A percentile compares a stretch with the other conserved stretches of the same genome.
phyloP scores from a whole-genome alignment of 2,888 invertebrate genomes.

The Sicus ferrugineus region DNA sequence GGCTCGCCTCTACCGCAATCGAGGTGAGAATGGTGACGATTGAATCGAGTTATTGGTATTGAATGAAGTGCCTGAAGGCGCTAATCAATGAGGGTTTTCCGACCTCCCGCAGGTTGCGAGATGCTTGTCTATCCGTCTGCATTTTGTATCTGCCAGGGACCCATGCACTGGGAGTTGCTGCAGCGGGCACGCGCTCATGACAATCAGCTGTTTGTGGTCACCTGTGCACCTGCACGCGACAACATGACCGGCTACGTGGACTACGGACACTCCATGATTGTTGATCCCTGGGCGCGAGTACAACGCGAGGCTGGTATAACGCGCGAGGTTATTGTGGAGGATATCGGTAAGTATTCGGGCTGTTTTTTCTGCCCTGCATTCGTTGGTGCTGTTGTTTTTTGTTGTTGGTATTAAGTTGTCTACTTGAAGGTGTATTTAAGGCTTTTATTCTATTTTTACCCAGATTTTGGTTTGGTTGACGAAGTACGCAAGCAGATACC shows the following conservation, averaged over 20 bases:
- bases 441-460: slow-evolving; percentile 1
- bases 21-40: slow-evolving; percentile 60
- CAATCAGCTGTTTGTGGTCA: slow-evolving; percentile 87
- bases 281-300: slow-evolving; percentile 82
- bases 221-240: slow-evolving; percentile 85
- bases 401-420: background rate
- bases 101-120: slow-evolving; percentile 73
- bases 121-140: slow-evolving; percentile 92
- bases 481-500: slow-evolving; percentile 87
- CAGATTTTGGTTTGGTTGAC: slow-evolving; percentile 76
- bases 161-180: slow-evolving; percentile 90
- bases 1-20: slow-evolving; percentile 75
- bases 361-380: too few species aligned
- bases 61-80: background rate
- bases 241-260: slow-evolving; percentile 80
- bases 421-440: background rate
- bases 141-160: slow-evolving; percentile 74
- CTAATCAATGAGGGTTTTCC: background rate
- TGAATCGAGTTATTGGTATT: background rate
- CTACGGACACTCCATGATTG: slow-evolving; percentile 86
- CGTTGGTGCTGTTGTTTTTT: slow-evolving; percentile 2
- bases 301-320: slow-evolving; percentile 73
- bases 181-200: slow-evolving; percentile 84
- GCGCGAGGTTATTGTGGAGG: slow-evolving; percentile 76
- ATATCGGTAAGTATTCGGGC: slow-evolving; percentile 74